phyloP scores from a whole-genome alignment of 2,797 vertebrate genomes.

The Halcyon leucocephala region DNA sequence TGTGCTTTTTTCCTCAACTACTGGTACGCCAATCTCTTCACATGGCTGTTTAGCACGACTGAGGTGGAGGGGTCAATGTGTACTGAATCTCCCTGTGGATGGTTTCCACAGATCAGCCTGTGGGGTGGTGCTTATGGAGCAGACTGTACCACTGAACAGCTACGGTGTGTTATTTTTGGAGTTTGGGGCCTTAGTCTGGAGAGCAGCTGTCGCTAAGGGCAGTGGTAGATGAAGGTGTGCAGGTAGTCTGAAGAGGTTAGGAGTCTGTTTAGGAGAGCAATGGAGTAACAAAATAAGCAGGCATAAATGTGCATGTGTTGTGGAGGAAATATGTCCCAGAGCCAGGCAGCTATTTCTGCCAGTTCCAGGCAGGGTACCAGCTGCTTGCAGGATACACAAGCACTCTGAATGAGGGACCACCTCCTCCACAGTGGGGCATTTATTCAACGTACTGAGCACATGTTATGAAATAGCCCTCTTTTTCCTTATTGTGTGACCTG shows the following conservation, averaged over 20 bases:
- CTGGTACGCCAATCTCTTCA: background rate
- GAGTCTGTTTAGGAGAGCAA: background rate
- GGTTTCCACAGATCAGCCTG: background rate
- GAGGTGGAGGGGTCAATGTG: background rate
- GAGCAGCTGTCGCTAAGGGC: background rate
- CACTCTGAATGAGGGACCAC: background rate
- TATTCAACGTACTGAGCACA: background rate
- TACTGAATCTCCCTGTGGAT: background rate
- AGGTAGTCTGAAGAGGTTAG: background rate
- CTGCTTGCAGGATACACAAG: background rate
- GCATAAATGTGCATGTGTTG: background rate
- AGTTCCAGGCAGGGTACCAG: background rate
- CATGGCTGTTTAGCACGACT: rapidly evolving
- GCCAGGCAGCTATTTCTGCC: background rate
- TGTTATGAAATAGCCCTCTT: background rate
- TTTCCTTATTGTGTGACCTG: background rate
- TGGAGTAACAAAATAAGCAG: background rate
- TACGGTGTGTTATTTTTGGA: background rate
- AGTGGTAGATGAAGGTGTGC: background rate
- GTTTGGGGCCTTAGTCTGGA: background rate
- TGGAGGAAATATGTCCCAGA: background rate
- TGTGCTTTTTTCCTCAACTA: background rate
- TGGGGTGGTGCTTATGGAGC: background rate
- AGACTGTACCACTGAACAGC: rapidly evolving
- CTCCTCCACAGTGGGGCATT: background rate